Conservation (phyloP, 92 coral and sea anemone genomes). For the Pocillopora meandrina region DNA sequence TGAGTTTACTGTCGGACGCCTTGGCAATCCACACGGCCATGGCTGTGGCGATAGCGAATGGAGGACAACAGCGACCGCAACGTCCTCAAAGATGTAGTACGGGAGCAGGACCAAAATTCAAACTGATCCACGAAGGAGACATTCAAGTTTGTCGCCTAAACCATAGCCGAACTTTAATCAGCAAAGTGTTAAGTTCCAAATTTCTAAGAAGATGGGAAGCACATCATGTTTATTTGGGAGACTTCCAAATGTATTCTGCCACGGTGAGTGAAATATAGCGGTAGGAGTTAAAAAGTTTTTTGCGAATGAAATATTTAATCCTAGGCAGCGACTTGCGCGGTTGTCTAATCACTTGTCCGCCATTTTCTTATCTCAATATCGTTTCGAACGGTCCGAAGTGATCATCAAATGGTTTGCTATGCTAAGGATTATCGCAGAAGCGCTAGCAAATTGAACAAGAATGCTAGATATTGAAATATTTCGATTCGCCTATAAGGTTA, state of each 20-base stretch:
- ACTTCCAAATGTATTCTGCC: constrained; percentile 92
- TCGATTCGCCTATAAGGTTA: constrained; percentile 11
- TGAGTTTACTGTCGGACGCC: constrained; percentile 48
- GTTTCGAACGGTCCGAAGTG: constrained; percentile 2
- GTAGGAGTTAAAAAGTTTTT: constrained; percentile 4
- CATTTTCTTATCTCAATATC: constrained; percentile 49
- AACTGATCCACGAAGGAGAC: constrained; percentile 98
- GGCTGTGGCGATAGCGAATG: constrained; percentile 83
- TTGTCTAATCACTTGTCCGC: constrained; percentile 23
- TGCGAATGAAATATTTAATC: constrained; percentile 12
- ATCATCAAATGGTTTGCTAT: not conserved
- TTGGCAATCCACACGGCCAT: constrained; percentile 60
- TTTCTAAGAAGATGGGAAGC: constrained; percentile 98
- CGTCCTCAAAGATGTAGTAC: constrained; percentile 87
- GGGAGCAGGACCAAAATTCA: constrained; percentile 96
- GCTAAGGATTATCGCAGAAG: not conserved
- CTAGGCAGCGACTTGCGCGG: not conserved
- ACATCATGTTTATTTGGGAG: constrained; percentile 92
- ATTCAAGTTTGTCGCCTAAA: constrained; percentile 98
- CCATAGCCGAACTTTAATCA: constrained; percentile 94
- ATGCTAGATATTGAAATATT: not conserved
- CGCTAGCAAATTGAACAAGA: not conserved
- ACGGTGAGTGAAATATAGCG: constrained; percentile 76
- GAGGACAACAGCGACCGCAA: constrained; percentile 71
- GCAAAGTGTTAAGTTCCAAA: constrained; percentile 98